Conservation (phyloP, 2,888 invertebrate species). For the Idaea straminata region DNA sequence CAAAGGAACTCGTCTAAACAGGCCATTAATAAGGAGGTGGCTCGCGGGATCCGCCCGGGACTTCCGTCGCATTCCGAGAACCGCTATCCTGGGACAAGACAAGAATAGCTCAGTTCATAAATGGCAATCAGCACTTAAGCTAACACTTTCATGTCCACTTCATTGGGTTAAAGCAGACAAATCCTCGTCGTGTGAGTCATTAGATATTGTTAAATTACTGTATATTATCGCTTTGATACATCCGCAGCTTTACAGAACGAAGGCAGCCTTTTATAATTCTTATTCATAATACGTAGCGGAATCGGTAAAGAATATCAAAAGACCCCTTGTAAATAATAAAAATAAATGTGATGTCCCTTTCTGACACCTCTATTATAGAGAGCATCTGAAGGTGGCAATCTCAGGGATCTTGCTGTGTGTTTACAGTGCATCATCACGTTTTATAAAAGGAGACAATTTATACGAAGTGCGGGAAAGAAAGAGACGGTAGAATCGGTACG, state of each 20-base stretch:
- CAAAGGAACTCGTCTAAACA: conserved; percentile 77
- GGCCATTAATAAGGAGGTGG: conserved; percentile 78
- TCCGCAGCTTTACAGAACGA: conserved; percentile 24
- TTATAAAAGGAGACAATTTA: conserved; percentile 52
- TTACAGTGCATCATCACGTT: conserved; percentile 59
- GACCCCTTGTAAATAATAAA: conserved; percentile 44
- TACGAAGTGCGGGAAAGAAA: conserved; percentile 45
- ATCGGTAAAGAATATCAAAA: conserved; percentile 23
- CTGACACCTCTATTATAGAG: conserved; percentile 50
- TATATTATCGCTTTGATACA: conserved; percentile 20
- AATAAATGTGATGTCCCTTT: conserved; percentile 39
- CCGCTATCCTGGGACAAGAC: conserved; percentile 68
- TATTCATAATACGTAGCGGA: conserved; percentile 34
- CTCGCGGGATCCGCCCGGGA: conserved; percentile 64
- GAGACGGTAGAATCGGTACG: conserved; percentile 37
- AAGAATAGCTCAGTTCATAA: conserved; percentile 66
- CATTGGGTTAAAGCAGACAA: conserved; percentile 21
- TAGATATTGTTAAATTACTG: conserved; percentile 16
- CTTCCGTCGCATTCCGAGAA: conserved; percentile 76
- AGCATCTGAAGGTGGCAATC: conserved; percentile 57
- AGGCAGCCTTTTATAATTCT: conserved; percentile 28
- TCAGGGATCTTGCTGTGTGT: conserved; percentile 37
- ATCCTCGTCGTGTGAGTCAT: conserved; percentile 25
- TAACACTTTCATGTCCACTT: conserved; percentile 25
- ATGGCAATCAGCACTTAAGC: conserved; percentile 49